phyloP scores from a whole-genome alignment of 2,113 vertebrate species.

The Psettodes erumei region DNA sequence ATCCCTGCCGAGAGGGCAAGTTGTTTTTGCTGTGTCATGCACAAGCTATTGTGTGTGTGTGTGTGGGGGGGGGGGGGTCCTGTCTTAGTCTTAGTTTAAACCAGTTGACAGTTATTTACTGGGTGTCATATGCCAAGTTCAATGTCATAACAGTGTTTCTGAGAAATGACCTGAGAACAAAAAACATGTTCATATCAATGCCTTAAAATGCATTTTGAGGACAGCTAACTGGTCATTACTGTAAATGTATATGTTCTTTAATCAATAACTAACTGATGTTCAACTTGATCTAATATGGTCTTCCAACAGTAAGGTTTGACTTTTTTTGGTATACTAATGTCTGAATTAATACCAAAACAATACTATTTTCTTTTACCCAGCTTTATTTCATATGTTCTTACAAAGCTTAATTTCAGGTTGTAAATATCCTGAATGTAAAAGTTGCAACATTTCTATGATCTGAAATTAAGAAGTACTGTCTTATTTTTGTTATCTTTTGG shows the following conservation, averaged over 20 bases:
- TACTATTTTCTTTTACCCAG: no score
- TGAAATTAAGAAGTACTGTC: no score
- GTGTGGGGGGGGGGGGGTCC: no score
- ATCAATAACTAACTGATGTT: not conserved
- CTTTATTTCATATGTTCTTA: not conserved
- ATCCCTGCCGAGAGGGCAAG: slow-evolving; percentile 15
- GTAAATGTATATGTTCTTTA: no score
- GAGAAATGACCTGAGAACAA: not conserved
- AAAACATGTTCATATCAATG: not conserved
- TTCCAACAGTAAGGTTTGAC: no score
- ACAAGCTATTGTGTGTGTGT: no score
- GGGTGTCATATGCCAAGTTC: slow-evolving; percentile 11
- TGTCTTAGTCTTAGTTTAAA: no score
- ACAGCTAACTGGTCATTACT: no score
- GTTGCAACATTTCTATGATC: not conserved
- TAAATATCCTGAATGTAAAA: not conserved
- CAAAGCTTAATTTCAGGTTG: not conserved
- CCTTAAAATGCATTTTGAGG: not conserved
- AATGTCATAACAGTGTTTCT: slow-evolving; percentile 7
- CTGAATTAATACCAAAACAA: no score
- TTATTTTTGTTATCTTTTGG: no score
- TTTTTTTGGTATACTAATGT: no score
- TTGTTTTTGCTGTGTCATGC: slow-evolving; percentile 11
- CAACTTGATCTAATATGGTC: no score
- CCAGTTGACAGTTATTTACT: slow-evolving; percentile 1